These are phyloP conservation scores for Megaleporinus macrocephalus DNA, from an alignment of 2,113 vertebrate genomes.

Conservation along the genomic window DNA sequence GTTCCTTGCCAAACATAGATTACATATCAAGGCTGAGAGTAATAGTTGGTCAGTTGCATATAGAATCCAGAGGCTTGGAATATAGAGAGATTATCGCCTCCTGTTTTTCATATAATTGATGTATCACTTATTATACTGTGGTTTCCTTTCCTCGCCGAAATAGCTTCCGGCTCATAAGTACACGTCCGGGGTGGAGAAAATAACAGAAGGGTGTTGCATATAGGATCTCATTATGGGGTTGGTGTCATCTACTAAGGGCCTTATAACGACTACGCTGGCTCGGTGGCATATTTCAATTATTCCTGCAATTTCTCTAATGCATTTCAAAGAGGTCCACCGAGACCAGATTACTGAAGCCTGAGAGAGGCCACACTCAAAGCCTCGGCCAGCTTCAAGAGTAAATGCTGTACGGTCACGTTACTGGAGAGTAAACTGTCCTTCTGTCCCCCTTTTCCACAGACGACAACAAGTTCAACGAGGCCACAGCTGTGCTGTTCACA, in stretches of 20 bases:
- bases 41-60: constrained; percentile 1
- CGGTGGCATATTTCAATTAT: constrained; percentile 61
- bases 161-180: constrained; percentile 58
- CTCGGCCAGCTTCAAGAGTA: neutral
- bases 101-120: constrained; percentile 15
- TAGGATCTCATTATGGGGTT: constrained; percentile 66
- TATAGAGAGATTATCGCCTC: constrained; percentile 7
- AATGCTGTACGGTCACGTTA: neutral
- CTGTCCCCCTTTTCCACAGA: constrained; percentile 76
- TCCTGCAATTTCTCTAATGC: constrained; percentile 66
- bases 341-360: constrained; percentile 49
- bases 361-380: constrained; percentile 35
- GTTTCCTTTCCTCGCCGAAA: neutral
- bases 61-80: constrained; percentile 17
- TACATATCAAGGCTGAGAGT: constrained; percentile 16
- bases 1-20: neutral
- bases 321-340: constrained; percentile 45
- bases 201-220: constrained; percentile 56
- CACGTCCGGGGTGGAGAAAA: constrained; percentile 49
- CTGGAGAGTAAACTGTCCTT: neutral
- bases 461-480: constrained; percentile 89
- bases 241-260: constrained; percentile 64
- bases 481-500: constrained; percentile 84
- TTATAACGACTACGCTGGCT: constrained; percentile 49
- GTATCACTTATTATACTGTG: constrained; percentile 2